phyloP scores from a whole-genome alignment of 1,140 invertebrate genomes.

The Ganaspis sp. region DNA sequence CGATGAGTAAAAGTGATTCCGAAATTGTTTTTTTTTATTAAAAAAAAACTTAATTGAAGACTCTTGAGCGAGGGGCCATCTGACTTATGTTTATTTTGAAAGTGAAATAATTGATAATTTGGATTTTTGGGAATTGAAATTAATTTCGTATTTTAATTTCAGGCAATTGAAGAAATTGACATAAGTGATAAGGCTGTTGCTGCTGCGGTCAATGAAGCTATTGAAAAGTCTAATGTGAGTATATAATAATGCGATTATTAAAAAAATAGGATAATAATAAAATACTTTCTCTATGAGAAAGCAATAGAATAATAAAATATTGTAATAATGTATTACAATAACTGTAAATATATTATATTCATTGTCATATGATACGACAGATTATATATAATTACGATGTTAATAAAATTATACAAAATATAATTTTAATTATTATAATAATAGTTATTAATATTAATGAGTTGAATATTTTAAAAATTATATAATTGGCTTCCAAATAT shows the following conservation, averaged over 20 bases:
- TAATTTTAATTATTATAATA: too few species aligned
- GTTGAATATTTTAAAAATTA: too few species aligned
- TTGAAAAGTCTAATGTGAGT: conserved; percentile 71
- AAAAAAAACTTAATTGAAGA: conserved; percentile 54
- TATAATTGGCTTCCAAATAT: too few species aligned
- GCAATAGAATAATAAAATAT: too few species aligned
- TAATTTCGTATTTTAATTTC: conserved; percentile 44
- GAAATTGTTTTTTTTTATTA: conserved; percentile 48
- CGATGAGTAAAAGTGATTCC: conserved; percentile 60
- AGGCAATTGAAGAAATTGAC: conserved; percentile 73
- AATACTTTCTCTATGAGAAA: too few species aligned
- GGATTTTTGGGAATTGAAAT: conserved; percentile 35
- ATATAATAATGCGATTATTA: conserved; percentile 31
- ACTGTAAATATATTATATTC: too few species aligned
- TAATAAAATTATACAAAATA: too few species aligned
- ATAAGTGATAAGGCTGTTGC: conserved; percentile 73
- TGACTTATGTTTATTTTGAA: conserved; percentile 55
- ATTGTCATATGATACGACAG: too few species aligned
- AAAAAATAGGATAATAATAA: too few species aligned
- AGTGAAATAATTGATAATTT: conserved; percentile 31
- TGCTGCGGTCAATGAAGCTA: conserved; percentile 70
- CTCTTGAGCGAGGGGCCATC: conserved; percentile 74
- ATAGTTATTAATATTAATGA: too few species aligned
- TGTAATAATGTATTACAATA: too few species aligned
- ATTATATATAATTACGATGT: too few species aligned